A percentile compares a stretch with the other conserved stretches of the same genome.
Evolutionary conservation across 2,888 invertebrate species (phyloP).

Genomic region (Pterobdella sp.): DNA sequence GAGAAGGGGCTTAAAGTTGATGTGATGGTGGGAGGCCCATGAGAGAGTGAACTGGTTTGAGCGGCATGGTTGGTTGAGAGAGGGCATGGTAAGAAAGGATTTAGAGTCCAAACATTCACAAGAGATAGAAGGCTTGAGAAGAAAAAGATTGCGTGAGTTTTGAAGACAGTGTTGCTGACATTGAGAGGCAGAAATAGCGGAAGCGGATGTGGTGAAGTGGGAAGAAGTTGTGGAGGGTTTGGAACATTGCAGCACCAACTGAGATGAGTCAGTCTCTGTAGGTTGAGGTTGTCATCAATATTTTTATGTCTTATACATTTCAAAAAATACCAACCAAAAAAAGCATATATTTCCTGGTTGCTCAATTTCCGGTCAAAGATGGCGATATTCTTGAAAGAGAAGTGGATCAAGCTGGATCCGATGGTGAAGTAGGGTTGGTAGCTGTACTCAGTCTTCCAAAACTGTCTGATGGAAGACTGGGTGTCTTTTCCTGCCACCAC

Average conservation of each 20-base stretch:
- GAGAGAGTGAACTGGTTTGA: slow-evolving; percentile 4
- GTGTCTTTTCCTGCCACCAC: slow-evolving; percentile 29
- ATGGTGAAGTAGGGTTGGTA: slow-evolving; percentile 33
- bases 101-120: slow-evolving; percentile 15
- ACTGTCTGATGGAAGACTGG: slow-evolving; percentile 30
- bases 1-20: slow-evolving; percentile 14
- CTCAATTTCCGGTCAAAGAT: slow-evolving; percentile 3
- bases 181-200: neutral
- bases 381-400: slow-evolving; percentile 11
- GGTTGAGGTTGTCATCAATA: neutral
- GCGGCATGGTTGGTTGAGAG: neutral
- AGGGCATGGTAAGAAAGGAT: neutral
- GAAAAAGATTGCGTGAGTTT: slow-evolving; percentile 2
- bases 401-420: slow-evolving; percentile 29
- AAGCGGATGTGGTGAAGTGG: neutral
- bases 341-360: slow-evolving; percentile 10
- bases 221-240: neutral
- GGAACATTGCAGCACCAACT: slow-evolving; percentile 16
- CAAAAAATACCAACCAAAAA: slow-evolving; percentile 18
- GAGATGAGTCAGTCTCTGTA: slow-evolving; percentile 6
- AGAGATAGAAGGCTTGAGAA: slow-evolving; percentile 7
- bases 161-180: slow-evolving; percentile 9
- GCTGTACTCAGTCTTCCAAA: slow-evolving; percentile 32
- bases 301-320: neutral
- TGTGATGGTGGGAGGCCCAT: slow-evolving; percentile 26